Base-by-base conservation (phyloP, 2,888 invertebrate genomes). In the Conus canariensis region DNA sequence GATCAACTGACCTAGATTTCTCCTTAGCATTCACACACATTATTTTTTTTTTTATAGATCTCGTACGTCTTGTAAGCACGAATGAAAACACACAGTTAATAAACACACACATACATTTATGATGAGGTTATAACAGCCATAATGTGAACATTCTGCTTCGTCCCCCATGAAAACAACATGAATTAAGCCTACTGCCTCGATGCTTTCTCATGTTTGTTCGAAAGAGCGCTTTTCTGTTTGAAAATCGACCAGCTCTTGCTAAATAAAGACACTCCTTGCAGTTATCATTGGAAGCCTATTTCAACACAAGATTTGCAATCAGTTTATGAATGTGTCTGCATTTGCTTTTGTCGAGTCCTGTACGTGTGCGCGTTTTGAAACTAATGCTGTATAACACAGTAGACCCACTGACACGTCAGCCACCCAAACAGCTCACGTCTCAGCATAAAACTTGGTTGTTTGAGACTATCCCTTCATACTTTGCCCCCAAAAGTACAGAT, bases 181-280 rank as follows among this genome's bases (percentile, higher is more conserved):
- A 45, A 45, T 45, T 45, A 2, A 45, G 45, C 45, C 45, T 45
- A 45, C 45, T 45, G 45, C 45, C 45, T 45, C 45, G 45, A 45
- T 45, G 45, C 45, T 45, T 45, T 45, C 45, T 45, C 22, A 19
- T 12, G 70, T 22, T 14, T 70, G 70, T 70, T 14, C 19, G 22
- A 70, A 19, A 70, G 22, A 70, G 70, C 70, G 70, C 70, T 70
- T 70, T 70, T 70, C n/a, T 70, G 70, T 70, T 70, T 70, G 70
- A 70, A 70, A 45, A 45, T 45, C 45, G 45, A 45, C 45, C 45
- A 45, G 45, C 45, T 45, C 45, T 45, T 70, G 16, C 0, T 19
- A 70, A 22, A 22, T 70, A 22, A 70, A 70, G 12, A 64, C 70
- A 64, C 64, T 64, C 10, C 64, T 64, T 64, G 16, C 64, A 16